These are phyloP conservation scores for Conops quadrifasciatus DNA, from an alignment of 2,888 invertebrate species.

Conservation along the genomic window DNA sequence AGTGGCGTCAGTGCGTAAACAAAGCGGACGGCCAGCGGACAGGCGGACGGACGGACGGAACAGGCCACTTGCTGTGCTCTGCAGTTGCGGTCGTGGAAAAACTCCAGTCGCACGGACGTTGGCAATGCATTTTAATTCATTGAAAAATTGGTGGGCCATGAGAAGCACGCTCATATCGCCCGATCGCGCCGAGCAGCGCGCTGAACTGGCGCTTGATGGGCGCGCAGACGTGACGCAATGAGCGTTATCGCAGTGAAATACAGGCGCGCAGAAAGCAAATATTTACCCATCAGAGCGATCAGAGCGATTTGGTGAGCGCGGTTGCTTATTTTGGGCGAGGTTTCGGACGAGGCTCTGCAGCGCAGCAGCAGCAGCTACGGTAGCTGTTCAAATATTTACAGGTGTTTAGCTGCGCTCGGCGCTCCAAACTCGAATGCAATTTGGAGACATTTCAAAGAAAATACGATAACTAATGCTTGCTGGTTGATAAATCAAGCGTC, in stretches of 20 bases:
- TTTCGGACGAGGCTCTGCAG: background rate
- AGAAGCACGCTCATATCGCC: too few relatives aligned
- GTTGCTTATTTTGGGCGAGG: constrained; percentile 1
- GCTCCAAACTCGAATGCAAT: too few relatives aligned
- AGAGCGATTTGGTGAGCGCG: constrained; percentile 2
- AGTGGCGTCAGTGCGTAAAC: constrained; percentile 61
- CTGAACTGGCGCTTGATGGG: too few relatives aligned
- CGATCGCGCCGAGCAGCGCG: too few relatives aligned
- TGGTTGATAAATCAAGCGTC: too few relatives aligned
- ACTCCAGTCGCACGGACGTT: too few relatives aligned
- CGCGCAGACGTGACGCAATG: too few relatives aligned
- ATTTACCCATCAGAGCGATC: constrained; percentile 33
- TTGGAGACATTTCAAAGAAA: too few relatives aligned
- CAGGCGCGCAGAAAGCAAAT: constrained; percentile 33
- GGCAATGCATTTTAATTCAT: too few relatives aligned
- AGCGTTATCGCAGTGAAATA: too few relatives aligned
- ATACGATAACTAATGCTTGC: too few relatives aligned
- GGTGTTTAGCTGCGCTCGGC: background rate
- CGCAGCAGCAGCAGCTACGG: background rate
- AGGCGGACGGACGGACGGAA: background rate
- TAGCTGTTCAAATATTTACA: background rate
- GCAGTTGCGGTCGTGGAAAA: background rate
- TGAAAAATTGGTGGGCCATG: too few relatives aligned
- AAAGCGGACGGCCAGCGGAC: constrained; percentile 42
- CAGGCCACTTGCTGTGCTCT: background rate